Percentiles rank a stretch among this genome's conserved stretches.
These are phyloP conservation scores for Lagopus muta DNA, from an alignment of 2,113 vertebrate genomes.

Conservation along the genomic window DNA sequence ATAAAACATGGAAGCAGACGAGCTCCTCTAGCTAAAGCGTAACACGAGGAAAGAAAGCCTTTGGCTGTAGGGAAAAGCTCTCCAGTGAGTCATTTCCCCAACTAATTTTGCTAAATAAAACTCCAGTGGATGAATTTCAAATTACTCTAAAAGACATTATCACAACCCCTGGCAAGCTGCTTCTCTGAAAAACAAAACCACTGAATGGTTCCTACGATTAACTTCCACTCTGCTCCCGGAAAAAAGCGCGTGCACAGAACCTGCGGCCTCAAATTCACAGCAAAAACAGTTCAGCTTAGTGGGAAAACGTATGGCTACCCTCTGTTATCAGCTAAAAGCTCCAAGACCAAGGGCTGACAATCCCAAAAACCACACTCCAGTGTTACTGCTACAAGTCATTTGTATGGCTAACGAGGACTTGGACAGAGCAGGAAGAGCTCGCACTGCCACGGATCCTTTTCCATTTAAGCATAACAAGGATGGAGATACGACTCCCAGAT, in stretches of 20 bases:
- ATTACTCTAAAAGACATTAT: background rate
- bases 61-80: background rate
- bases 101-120: background rate
- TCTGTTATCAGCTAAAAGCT: background rate
- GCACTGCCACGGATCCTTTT: rapidly evolving
- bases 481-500: background rate
- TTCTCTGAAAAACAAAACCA: background rate
- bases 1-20: background rate
- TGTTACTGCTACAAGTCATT: background rate
- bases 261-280: background rate
- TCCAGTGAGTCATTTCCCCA: background rate
- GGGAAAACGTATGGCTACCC: background rate
- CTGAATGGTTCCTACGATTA: background rate
- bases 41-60: background rate
- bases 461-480: background rate
- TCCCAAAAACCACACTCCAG: background rate
- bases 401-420: background rate
- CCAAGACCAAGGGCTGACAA: background rate
- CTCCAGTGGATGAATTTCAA: background rate
- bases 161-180: background rate
- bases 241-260: background rate
- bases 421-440: background rate
- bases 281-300: background rate
- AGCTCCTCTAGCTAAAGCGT: background rate
- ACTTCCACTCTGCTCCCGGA: background rate